Conservation (phyloP, 1,140 invertebrate genomes). For the Drosophila lini region DNA sequence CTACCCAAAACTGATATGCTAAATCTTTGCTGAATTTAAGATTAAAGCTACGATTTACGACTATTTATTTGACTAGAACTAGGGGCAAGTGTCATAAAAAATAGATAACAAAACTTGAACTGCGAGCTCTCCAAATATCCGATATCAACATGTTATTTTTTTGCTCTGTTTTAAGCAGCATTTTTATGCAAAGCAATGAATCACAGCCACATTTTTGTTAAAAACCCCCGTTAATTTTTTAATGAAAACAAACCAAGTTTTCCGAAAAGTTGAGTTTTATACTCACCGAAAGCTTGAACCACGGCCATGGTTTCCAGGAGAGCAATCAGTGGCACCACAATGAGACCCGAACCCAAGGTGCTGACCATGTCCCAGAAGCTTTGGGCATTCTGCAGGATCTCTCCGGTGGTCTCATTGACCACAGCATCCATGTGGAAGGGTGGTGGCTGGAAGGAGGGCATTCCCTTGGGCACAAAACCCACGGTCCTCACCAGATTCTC, state of each 20-base stretch:
- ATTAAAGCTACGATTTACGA: constrained; percentile 2
- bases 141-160: constrained; percentile 8
- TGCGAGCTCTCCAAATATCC: neutral
- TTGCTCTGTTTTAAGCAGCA: neutral
- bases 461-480: constrained; percentile 89
- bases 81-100: constrained; percentile 1
- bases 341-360: constrained; percentile 90
- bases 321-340: constrained; percentile 92
- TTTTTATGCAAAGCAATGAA: constrained; percentile 12
- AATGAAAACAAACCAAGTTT: neutral
- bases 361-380: constrained; percentile 89
- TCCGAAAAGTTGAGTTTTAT: too few species aligned
- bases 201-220: neutral
- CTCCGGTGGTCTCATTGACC: constrained; percentile 84
- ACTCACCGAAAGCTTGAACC: constrained; percentile 89
- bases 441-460: constrained; percentile 88
- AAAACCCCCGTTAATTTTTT: neutral
- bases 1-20: neutral
- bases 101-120: constrained; percentile 21
- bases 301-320: constrained; percentile 93
- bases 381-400: constrained; percentile 55
- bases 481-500: constrained; percentile 74
- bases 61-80: constrained; percentile 2
- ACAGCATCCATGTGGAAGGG: constrained; percentile 87
- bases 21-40: constrained; percentile 1